phyloP scores from a whole-genome alignment of 1,140 invertebrate species.

The Portunus trituberculatus region DNA sequence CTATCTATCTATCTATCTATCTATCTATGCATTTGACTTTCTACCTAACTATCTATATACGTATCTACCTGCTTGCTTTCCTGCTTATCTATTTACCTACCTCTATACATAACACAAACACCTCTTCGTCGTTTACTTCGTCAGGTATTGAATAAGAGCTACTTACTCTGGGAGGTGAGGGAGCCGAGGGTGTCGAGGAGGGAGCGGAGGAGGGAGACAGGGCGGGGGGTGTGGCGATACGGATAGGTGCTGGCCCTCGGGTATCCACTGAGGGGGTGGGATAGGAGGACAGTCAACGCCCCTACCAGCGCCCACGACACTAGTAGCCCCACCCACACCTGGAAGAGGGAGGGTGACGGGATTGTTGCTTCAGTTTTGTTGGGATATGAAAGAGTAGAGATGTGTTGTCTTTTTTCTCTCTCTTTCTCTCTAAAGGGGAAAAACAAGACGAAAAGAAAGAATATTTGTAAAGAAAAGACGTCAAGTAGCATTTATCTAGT shows the following conservation, averaged over 20 bases:
- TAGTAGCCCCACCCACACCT: constrained; percentile 31
- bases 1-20: not conserved
- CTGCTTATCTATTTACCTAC: not conserved
- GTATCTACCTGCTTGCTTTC: not conserved
- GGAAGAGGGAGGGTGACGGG: not conserved
- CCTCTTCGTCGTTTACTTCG: too few species aligned
- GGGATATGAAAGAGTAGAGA: too few species aligned
- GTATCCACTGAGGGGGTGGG: not conserved
- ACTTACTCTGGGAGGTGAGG: constrained; percentile 10
- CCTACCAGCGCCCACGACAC: constrained; percentile 10
- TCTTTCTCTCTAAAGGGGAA: not conserved
- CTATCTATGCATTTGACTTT: not conserved
- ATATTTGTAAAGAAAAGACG: too few species aligned
- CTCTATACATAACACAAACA: not conserved
- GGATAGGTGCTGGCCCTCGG: not conserved
- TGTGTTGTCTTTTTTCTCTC: too few species aligned
- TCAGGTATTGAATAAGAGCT: too few species aligned
- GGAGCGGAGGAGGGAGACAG: not conserved
- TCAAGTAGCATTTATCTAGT: too few species aligned
- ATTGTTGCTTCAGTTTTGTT: too few species aligned
- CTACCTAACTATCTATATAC: not conserved
- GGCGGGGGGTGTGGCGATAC: not conserved
- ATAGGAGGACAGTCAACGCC: not conserved
- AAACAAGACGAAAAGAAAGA: constrained; percentile 12
- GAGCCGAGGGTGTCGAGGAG: not conserved